Base-by-base conservation (phyloP, 2,888 invertebrate species). In the Protonemura montana region DNA sequence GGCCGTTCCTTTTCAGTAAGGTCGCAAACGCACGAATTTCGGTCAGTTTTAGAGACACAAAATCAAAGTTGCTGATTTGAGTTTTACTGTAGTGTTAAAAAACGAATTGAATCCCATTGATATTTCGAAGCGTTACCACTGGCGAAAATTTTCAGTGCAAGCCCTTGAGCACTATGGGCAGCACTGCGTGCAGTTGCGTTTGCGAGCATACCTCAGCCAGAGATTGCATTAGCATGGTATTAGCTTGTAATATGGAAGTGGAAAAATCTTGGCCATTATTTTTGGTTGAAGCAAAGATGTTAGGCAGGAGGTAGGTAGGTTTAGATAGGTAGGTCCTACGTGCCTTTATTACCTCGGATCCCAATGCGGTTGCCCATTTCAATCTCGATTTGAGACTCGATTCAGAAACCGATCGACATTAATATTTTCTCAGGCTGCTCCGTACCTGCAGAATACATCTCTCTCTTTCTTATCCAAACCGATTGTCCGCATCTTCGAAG, bases 191-290 rank as follows among this genome's bases (percentile, higher is more conserved):
- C 13, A 10, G 59, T 21, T 59, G 59, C 21, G 59, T 59, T 59
- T 59, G 59, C 59, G 59, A 59, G 59, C 59, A 21, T 59, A 59
- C 59, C 59, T 21, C 2, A 59, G 59, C 3, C 35, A 35, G 35
- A 6, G 35, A 10, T 35, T 35, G 35, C 10, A 35, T 35, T 35
- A 59, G 21, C 59, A 59, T 59, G 13, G 21, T 59, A 3, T 59
- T 7, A 21, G 1, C 3, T 13, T 59, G 6, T 59, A 59, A 59
- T 41, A 21, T 3, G 59, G 28, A 81, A 27, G 21, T 81, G 7
- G 81, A 28, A 81, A 81, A 28, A 81, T 81, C 28, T 81, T 81
- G 30, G 81, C 81, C 29, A 81, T 81, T 81, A 81, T 81, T 81
- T 81, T 81, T 21, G 59, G 59, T 13, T 59, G 59, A 16, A 59